Evolutionary conservation across 1,140 invertebrate species (phyloP).

Genomic region (Drosophila aff.): DNA sequence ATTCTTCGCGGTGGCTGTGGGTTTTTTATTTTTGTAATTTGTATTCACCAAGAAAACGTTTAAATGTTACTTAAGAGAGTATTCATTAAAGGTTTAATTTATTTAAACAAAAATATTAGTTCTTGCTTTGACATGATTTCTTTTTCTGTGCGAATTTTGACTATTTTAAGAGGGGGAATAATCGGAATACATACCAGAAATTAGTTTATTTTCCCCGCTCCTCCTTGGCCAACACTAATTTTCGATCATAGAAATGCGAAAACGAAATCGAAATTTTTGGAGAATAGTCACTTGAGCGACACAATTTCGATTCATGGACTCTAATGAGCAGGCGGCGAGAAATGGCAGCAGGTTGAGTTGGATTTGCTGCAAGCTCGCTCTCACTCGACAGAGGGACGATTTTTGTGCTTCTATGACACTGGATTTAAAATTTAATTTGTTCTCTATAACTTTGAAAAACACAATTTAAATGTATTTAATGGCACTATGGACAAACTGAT

Average conservation of each 20-base stretch:
- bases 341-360: slow-evolving; percentile 44
- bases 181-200: not conserved
- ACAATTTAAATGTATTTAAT: no score
- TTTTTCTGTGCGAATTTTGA: no score
- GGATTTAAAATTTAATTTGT: not conserved
- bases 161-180: no score
- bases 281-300: slow-evolving; percentile 57
- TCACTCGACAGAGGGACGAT: slow-evolving; percentile 66
- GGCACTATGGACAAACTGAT: no score
- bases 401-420: slow-evolving; percentile 15
- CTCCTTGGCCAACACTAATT: not conserved
- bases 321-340: slow-evolving; percentile 77
- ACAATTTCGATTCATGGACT: slow-evolving; percentile 85
- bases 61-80: no score
- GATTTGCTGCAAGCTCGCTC: slow-evolving; percentile 33
- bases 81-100: no score
- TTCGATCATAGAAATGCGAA: not conserved
- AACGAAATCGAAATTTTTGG: slow-evolving; percentile 23
- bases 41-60: no score
- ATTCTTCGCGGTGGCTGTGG: not conserved
- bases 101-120: no score
- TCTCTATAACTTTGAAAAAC: no score
- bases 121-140: no score
- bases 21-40: no score
- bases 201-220: not conserved